phyloP scores from a whole-genome alignment of 2,113 vertebrate genomes.

The Austrofundulus limnaeus region DNA sequence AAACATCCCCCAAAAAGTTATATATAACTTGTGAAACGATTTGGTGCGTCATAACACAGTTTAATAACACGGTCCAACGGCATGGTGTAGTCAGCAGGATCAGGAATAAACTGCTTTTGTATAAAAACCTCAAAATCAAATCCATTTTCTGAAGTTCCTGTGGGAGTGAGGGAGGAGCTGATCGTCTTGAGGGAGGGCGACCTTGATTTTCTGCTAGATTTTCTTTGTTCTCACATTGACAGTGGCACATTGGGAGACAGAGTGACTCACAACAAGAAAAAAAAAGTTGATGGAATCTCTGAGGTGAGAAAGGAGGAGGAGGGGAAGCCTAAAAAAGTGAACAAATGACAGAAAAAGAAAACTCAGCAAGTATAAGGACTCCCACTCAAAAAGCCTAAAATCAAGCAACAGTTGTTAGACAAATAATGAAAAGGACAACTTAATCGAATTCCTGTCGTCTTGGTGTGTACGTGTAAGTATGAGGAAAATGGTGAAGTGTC shows the following conservation, averaged over 20 bases:
- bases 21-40: background rate
- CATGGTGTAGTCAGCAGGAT: background rate
- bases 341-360: constrained; percentile 32
- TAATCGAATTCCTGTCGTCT: constrained; percentile 58
- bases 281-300: constrained; percentile 9
- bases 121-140: background rate
- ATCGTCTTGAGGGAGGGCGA: constrained; percentile 8
- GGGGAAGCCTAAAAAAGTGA: constrained; percentile 5
- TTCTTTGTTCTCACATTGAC: constrained; percentile 23
- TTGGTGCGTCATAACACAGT: background rate
- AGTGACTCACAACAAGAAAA: constrained; percentile 23
- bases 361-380: constrained; percentile 10
- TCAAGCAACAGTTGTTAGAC: constrained; percentile 22
- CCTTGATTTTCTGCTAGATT: constrained; percentile 30
- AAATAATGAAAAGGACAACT: constrained; percentile 39
- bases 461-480: constrained; percentile 40
- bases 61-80: background rate
- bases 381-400: constrained; percentile 18
- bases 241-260: constrained; percentile 20
- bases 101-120: background rate
- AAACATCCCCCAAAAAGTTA: background rate
- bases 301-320: background rate
- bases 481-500: constrained; percentile 45
- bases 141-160: background rate
- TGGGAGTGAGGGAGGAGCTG: constrained; percentile 1